Evolutionary conservation across 1,140 invertebrate genomes (phyloP).

Genomic region (Nomia melanderi): DNA sequence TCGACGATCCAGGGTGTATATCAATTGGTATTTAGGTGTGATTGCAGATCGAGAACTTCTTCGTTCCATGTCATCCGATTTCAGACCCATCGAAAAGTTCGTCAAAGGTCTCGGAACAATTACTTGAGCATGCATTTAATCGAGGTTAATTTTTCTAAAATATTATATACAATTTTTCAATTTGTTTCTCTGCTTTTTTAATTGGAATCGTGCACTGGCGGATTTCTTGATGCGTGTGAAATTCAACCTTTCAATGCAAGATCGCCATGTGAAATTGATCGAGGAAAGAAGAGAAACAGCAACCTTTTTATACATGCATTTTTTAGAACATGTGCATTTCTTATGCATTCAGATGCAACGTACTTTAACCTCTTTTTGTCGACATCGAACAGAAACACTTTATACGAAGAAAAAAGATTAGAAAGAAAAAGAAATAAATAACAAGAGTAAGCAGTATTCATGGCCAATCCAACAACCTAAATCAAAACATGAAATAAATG

Average conservation of each 20-base stretch:
- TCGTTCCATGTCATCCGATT: slow-evolving; percentile 14
- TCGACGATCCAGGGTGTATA: slow-evolving; percentile 21
- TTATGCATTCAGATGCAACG: slow-evolving; percentile 23
- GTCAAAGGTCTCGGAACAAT: not conserved
- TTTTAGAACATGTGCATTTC: slow-evolving; percentile 38
- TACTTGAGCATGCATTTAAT: not conserved
- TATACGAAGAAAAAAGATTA: not conserved
- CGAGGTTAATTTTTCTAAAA: not conserved
- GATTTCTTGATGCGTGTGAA: slow-evolving; percentile 10
- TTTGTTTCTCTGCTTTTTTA: not conserved
- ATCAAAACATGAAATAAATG: too few relatives aligned
- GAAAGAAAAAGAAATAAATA: not conserved
- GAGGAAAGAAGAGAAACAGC: not conserved
- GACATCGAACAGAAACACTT: not conserved
- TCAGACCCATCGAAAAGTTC: slow-evolving; percentile 18
- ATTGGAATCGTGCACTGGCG: not conserved
- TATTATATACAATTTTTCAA: not conserved
- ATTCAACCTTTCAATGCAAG: not conserved
- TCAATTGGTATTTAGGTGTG: slow-evolving; percentile 39
- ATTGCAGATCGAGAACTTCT: slow-evolving; percentile 28
- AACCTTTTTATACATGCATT: slow-evolving; percentile 42
- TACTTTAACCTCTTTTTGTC: slow-evolving; percentile 43
- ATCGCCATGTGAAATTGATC: too few relatives aligned
- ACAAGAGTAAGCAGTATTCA: too few relatives aligned
- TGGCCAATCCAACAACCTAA: too few relatives aligned